Base-by-base conservation (phyloP, 2,797 vertebrate species). In the Pseudopleuronectes americanus region DNA sequence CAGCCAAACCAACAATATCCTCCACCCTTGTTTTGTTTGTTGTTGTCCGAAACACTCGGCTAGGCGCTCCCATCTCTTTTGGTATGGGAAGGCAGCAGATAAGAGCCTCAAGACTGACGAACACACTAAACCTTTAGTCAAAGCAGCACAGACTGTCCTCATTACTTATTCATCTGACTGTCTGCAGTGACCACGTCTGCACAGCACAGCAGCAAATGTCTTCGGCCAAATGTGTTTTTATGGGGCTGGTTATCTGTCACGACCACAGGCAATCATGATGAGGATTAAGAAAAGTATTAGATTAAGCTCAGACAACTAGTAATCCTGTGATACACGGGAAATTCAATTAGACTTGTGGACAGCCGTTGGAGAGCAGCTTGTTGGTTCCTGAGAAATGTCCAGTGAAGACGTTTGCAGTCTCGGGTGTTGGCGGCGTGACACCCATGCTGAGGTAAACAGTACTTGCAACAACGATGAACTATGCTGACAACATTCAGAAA, bases 311-410 rank as follows among this genome's bases (percentile, higher is more conserved):
- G 61, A 64, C 53, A 67, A 57, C 58, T 71, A 65, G 52, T 74
- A 79, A 83, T 77, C 67, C 67, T 31, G 48, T 55, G 59, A 75
- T 68, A 70, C 57, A 66, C 67, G 60, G 47, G 58, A 41, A 70
- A 75, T 77, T 83, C 81, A 83, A 69, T 85, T 74, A 76, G 66
- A 71, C 60, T 58, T 68, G 59, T 6, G 59, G 33, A 66, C 62
- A 51, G 38, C 53, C 72, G 60, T 49, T 47, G 48, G 56, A 51
- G 52, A 74, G 43, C 53, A 55, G 60, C 61, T 68, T 77, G 49
- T 59, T 51, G 24, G 64, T 60, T 52, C 23, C 19, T 49, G 45
- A 62, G 47, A 26, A 51, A 55, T 8, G 24, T 45, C 45, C 36
- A n/a, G 24, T 51, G 43, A 57, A 70, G 43, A 45, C 1, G 43